Evolutionary conservation across 2,888 invertebrate species (phyloP), one percentile per base, ranked within the genome.

Genomic region (Iselma pallidipennis): DNA sequence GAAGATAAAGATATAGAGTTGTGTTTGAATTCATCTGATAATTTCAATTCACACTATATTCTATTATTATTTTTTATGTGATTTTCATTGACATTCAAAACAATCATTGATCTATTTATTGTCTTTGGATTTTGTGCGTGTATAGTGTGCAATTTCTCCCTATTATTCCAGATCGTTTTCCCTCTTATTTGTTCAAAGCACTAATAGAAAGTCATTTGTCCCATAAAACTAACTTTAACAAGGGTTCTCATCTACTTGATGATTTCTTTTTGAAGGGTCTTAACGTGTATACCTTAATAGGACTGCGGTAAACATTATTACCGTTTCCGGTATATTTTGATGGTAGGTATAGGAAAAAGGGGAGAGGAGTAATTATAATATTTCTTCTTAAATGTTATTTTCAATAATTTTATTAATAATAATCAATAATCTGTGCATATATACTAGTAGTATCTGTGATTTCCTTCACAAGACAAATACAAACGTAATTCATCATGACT

Each of bases 301-400:
- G 69, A 59, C 63, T 70, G 73, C 66, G 72, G 74, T 72, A 75
- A 71, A 72, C 74, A 73, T 73, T 74, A 75, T 72, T 74, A 73
- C 70, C 68, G 67, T 69, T 73, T 71, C 71, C 57, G 29, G 48
- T 25, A 16, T 37, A 37, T 37, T 16, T 37, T 4, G 1, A 4
- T 14, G 2, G 29, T 10, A 10, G 29, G 6, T 2, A 16, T n/a
- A n/a, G n/a, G n/a, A n/a, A n/a, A n/a, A n/a, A n/a, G 1, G 16
- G 16, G 16, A n/a, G 1, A 1, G 37, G 7, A 16, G n/a, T n/a
- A n/a, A n/a, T n/a, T n/a, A n/a, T n/a, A n/a, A n/a, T n/a, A n/a
- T n/a, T n/a, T n/a, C n/a, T n/a, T n/a, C n/a, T n/a, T n/a, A n/a
- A n/a, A n/a, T n/a, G n/a, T n/a, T 37, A 4, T 16, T 6, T 16